Percentiles rank a stretch among this genome's conserved stretches.
These are phyloP conservation scores for Stichopus chloronotus DNA, from an alignment of 35 echinoderm and acorn worm species.

Conservation along the genomic window DNA sequence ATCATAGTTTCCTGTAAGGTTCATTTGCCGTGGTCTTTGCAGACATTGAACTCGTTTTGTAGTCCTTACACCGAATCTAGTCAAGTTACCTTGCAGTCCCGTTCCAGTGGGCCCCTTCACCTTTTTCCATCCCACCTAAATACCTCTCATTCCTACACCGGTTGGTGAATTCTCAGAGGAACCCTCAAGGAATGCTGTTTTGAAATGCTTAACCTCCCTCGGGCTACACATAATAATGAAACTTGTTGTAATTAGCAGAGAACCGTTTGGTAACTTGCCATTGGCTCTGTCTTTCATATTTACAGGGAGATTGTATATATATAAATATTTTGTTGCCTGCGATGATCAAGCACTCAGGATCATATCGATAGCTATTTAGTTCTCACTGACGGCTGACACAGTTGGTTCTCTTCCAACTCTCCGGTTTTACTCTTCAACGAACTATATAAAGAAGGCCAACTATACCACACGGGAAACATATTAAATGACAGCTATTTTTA, in stretches of 20 bases:
- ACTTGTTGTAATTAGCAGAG: not conserved
- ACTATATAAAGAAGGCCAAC: no score
- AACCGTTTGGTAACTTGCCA: not conserved
- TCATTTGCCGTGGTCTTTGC: no score
- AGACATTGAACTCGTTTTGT: no score
- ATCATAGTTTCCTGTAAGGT: no score
- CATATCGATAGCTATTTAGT: no score
- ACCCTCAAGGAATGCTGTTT: conserved; percentile 14
- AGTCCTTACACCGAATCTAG: no score
- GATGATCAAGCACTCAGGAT: not conserved
- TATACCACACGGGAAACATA: no score
- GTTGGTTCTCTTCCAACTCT: no score
- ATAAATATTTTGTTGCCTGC: not conserved
- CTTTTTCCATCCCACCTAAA: not conserved
- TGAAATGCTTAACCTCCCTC: conserved; percentile 3
- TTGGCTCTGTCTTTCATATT: conserved; percentile 1
- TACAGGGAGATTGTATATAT: not conserved
- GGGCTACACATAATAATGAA: conserved; percentile 8
- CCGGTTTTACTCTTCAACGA: no score
- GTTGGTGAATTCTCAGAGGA: not conserved
- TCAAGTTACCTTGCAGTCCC: not conserved
- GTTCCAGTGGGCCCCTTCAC: not conserved
- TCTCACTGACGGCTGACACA: no score
- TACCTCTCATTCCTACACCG: not conserved
- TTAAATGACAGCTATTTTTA: no score